These are phyloP conservation scores for Labia minor DNA, from an alignment of 2,888 invertebrate genomes.

Conservation along the genomic window DNA sequence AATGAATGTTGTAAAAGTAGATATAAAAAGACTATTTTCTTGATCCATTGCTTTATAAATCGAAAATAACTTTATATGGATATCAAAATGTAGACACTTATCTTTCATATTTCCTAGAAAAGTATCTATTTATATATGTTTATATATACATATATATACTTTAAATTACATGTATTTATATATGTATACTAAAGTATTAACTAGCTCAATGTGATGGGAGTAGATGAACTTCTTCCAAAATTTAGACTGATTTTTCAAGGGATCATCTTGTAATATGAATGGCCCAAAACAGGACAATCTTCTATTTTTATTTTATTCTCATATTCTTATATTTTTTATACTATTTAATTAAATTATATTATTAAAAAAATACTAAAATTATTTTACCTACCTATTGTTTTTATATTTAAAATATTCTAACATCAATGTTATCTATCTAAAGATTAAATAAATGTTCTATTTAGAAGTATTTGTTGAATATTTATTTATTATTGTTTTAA, in stretches of 20 bases:
- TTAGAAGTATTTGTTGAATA: neutral
- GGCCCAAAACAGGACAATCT: neutral
- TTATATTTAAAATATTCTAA: neutral
- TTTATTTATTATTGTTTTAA: no score
- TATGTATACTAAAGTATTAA: neutral
- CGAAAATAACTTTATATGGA: neutral
- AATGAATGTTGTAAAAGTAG: neutral
- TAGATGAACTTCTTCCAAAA: slow-evolving; percentile 5
- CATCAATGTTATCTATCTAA: neutral
- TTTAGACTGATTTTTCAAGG: neutral
- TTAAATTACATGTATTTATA: no score
- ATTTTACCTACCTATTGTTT: neutral
- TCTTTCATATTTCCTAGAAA: no score
- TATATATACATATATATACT: no score
- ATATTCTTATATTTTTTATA: neutral
- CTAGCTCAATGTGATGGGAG: slow-evolving; percentile 4
- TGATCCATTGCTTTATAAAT: neutral
- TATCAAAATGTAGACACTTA: neutral
- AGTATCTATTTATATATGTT: no score
- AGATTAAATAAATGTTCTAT: neutral
- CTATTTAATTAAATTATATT: neutral
- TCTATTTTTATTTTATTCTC: neutral
- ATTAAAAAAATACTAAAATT: neutral
- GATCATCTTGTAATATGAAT: neutral
- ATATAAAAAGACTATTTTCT: neutral